Percentiles rank a stretch among this genome's conserved stretches.
Evolutionary conservation across 1,140 invertebrate genomes (phyloP).

Genomic region (Dendrolimus punctatus): DNA sequence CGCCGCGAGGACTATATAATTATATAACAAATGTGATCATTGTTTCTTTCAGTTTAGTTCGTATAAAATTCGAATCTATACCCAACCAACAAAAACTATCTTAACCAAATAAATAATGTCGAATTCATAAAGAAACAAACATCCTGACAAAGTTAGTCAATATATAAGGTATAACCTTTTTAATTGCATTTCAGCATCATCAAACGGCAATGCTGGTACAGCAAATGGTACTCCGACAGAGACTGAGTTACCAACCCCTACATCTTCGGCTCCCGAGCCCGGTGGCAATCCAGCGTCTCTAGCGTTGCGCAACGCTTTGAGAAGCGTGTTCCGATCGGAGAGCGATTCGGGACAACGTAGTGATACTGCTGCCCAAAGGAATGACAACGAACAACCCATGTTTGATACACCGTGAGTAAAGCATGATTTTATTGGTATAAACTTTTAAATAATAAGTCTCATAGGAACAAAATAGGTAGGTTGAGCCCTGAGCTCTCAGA

Average conservation of each 20-base stretch:
- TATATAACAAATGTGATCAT: too few relatives aligned
- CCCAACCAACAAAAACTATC: too few relatives aligned
- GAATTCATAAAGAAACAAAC: too few relatives aligned
- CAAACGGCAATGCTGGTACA: conserved; percentile 23
- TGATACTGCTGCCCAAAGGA: conserved; percentile 27
- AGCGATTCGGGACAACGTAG: conserved; percentile 25
- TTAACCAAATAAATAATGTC: too few relatives aligned
- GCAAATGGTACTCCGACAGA: conserved; percentile 54
- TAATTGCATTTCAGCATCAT: conserved; percentile 9
- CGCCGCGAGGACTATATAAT: too few relatives aligned
- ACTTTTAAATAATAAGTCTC: too few relatives aligned
- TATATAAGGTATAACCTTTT: neutral
- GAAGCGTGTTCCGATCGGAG: conserved; percentile 40
- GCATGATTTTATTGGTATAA: neutral
- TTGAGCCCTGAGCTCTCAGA: too few relatives aligned
- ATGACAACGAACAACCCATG: conserved; percentile 37
- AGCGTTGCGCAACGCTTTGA: conserved; percentile 39
- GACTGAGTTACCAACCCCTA: conserved; percentile 45
- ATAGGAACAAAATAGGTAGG: too few relatives aligned
- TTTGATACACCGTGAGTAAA: conserved; percentile 45
- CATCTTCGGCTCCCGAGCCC: conserved; percentile 36
- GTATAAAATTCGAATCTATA: too few relatives aligned
- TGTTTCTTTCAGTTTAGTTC: too few relatives aligned
- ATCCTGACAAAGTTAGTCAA: neutral
- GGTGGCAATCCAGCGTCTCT: conserved; percentile 33